Base-by-base conservation (phyloP, 2,888 invertebrate genomes). In the Antitype chi region DNA sequence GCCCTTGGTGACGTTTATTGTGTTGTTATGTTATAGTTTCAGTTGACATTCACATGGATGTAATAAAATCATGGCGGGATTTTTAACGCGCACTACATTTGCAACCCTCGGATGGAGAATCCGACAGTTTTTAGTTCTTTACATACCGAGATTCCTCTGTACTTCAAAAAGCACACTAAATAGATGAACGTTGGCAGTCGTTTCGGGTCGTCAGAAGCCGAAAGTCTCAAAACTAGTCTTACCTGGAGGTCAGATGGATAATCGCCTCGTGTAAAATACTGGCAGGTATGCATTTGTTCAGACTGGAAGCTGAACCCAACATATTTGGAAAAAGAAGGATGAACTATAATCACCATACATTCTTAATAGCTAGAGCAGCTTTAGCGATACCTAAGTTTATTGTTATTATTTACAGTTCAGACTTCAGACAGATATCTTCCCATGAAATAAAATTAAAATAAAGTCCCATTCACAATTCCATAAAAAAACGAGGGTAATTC, bases 1-100 rank as follows among this genome's bases (percentile, higher is more conserved):
- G 81, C 38, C 70, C 62, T 70, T 32, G 32, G 73, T 67, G 64
- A 71, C 63, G 57, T 83, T 70, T 72, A 53, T 25, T 38, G 4
- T 11, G 11, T 47, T 13, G 1, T 11, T 47, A 13, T 47, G 43
- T 47, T 62, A n/a, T n/a, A 38, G 38, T 38, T 38, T 38, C 3
- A 38, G 38, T 38, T 6, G 38, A 38, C 38, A 38, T 38, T 32
- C 32, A 32, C 32, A 32, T 32, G 32, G 32, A 32, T 4, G 32
- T 32, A 32, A 32, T 32, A 32, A 32, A 32, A 32, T 32, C 32
- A 4, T 4, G 32, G 32, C 32, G 32, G 32, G 32, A 32, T 32
- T 2, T 38, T 38, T 38, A 5, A 5, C 38, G 38, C 38, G 3
- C 38, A 38, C 38, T 38, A 6, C 4, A 38, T 38, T 38, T 38